Conservation (phyloP, 2,113 vertebrate species). For the Pterocles burchelli region DNA sequence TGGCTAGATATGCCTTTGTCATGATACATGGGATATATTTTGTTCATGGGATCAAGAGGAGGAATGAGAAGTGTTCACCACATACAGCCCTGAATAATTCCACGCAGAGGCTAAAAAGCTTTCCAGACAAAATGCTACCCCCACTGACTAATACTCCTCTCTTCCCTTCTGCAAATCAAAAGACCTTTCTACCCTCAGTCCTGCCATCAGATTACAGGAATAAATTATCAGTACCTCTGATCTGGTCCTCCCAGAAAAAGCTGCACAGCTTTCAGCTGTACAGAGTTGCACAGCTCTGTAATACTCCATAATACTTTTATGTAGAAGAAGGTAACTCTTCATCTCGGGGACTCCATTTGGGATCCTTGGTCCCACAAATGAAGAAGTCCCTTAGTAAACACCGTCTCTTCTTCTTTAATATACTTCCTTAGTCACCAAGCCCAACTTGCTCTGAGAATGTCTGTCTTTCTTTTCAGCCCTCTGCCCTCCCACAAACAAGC, state of each 20-base stretch:
- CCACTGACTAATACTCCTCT: neutral
- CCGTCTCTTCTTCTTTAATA: neutral
- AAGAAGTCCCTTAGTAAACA: neutral
- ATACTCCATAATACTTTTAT: neutral
- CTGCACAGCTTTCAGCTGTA: neutral
- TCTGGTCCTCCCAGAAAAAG: neutral
- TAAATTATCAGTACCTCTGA: neutral
- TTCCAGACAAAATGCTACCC: neutral
- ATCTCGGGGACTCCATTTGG: neutral
- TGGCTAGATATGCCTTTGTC: neutral
- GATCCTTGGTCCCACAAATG: neutral
- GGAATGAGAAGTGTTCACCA: neutral
- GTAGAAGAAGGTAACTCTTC: neutral
- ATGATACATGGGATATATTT: neutral
- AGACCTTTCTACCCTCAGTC: neutral
- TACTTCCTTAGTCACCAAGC: neutral
- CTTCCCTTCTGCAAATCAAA: neutral
- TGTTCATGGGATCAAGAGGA: neutral
- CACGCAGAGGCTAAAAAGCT: neutral
- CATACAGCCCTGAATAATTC: neutral
- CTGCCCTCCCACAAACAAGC: neutral
- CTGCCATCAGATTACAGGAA: neutral
- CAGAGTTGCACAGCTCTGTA: neutral
- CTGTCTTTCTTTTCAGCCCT: neutral
- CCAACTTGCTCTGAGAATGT: neutral